Base-by-base conservation (phyloP, 2,888 invertebrate genomes). In the Pediacus dermestoides region DNA sequence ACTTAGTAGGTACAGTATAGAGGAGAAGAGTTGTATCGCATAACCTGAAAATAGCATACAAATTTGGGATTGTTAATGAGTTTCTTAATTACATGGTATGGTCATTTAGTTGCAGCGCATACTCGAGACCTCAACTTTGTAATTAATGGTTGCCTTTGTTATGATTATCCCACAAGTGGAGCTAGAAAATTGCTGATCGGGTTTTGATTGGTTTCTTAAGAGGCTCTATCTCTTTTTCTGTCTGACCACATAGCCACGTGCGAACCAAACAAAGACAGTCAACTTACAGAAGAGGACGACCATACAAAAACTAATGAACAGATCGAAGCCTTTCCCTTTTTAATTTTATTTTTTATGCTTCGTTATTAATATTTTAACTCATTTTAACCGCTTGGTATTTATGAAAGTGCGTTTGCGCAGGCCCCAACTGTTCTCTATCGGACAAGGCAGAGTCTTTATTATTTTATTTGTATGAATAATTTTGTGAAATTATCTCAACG, bases 61-160 rank as follows among this genome's bases (percentile, higher is more conserved):
- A 54, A 51, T 52, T 48, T 51, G 38, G 44, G 42, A 50, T 51
- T 51, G 49, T 63, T 64, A 64, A 64, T 63, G 63, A 63, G 59
- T 61, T 61, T 58, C 57, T 64, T 65, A 64, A 65, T 64, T 63
- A 60, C 59, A 51, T 55, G 42, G 55, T 57, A 57, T 58, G 58
- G 58, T 58, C 57, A 57, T 60, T 60, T 63, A 57, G 54, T 47
- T 53, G 52, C 51, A 53, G 49, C 57, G 55, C 54, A 51, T 59
- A 57, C 54, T 49, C 57, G 48, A 58, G 57, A 55, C 57, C 57
- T 59, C 60, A 55, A 54, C 58, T 53, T 57, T 60, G 58, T 66
- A 64, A 66, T 66, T 65, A 66, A 65, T 65, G 64, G 60, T 57
- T 60, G 63, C 57, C 62, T 66, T 64, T 64, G 62, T 66, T 64